Evolutionary conservation across 2,888 invertebrate genomes (phyloP).

Genomic region (Dolomedes plantarius): DNA sequence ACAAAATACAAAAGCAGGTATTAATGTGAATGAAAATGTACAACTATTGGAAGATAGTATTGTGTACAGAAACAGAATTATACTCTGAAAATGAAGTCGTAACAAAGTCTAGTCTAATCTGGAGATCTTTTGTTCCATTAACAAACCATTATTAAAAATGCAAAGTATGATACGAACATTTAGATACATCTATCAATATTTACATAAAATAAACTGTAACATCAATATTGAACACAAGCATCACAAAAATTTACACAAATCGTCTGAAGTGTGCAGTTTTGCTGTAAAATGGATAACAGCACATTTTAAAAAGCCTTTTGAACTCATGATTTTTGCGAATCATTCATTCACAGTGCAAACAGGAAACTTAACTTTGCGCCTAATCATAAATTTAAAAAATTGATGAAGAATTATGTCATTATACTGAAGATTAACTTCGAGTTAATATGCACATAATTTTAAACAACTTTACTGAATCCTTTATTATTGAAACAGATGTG

Average conservation of each 20-base stretch:
- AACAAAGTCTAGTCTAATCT: not conserved
- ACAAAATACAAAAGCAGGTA: too few species aligned
- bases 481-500: too few species aligned
- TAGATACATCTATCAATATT: slow-evolving; percentile 50
- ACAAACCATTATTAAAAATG: slow-evolving; percentile 6
- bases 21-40: not conserved
- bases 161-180: slow-evolving; percentile 31
- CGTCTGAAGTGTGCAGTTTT: not conserved
- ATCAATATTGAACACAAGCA: slow-evolving; percentile 22
- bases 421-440: too few species aligned
- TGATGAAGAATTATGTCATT: too few species aligned
- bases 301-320: slow-evolving; percentile 1
- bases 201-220: slow-evolving; percentile 48
- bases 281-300: not conserved
- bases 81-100: not conserved
- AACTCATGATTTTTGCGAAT: not conserved
- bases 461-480: too few species aligned
- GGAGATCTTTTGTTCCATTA: not conserved
- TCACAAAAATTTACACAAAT: slow-evolving; percentile 12
- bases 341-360: not conserved
- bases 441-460: too few species aligned
- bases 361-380: too few species aligned
- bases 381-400: too few species aligned
- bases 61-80: not conserved
- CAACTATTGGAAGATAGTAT: not conserved